Conservation (phyloP, 2,113 vertebrate genomes). For the Odontesthes bonariensis region DNA sequence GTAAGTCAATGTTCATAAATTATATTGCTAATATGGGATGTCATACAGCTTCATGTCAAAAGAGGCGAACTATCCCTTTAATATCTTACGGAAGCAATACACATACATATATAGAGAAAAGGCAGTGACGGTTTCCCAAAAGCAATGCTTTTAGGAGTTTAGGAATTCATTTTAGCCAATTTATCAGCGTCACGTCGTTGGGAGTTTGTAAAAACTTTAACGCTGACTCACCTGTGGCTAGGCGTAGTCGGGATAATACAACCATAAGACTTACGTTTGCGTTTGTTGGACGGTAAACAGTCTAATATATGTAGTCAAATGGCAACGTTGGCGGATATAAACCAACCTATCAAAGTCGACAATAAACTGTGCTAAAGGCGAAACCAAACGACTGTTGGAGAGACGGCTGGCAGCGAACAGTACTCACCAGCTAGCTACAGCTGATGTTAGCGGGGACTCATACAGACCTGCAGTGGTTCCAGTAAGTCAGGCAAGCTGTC, state of each 20-base stretch:
- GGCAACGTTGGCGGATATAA: background rate
- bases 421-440: slow-evolving; percentile 3
- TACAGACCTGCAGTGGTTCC: slow-evolving; percentile 26
- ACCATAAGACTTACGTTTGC: background rate
- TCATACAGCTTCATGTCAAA: too few relatives aligned
- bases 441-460: background rate
- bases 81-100: background rate
- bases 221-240: slow-evolving; percentile 2
- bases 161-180: background rate
- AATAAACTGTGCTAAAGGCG: background rate
- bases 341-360: slow-evolving; percentile 1
- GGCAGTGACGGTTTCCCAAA: too few relatives aligned
- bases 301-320: background rate
- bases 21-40: too few relatives aligned
- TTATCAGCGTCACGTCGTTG: slow-evolving; percentile 4
- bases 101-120: background rate
- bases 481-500: slow-evolving; percentile 28
- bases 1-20: too few relatives aligned
- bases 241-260: background rate
- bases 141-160: background rate
- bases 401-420: background rate
- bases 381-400: background rate
- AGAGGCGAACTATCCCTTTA: too few relatives aligned
- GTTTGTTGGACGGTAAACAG: too few relatives aligned
- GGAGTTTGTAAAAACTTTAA: background rate